These are phyloP conservation scores for Hypomesus transpacificus DNA, from an alignment of 2,113 vertebrate genomes.

Conservation along the genomic window DNA sequence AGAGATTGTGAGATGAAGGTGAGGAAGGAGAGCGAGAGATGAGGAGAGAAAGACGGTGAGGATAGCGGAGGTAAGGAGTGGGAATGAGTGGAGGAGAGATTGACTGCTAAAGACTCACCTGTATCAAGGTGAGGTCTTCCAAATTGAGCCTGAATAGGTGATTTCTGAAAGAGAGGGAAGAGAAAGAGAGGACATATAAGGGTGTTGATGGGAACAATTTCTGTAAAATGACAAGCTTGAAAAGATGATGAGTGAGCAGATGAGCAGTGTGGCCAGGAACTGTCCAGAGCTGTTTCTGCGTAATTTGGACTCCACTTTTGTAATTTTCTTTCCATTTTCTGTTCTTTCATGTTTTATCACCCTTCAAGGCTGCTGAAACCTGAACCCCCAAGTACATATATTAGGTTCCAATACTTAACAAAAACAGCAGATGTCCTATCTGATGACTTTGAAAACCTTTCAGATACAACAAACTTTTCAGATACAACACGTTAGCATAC, in stretches of 20 bases:
- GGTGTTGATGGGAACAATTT: conserved; percentile 22
- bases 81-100: background rate
- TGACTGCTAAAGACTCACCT: conserved; percentile 56
- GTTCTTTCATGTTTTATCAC: conserved; percentile 11
- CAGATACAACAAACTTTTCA: too few relatives aligned
- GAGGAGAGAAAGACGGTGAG: conserved; percentile 3
- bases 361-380: background rate
- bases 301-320: background rate
- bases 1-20: conserved; percentile 1
- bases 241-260: conserved; percentile 28
- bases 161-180: conserved; percentile 73
- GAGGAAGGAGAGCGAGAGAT: background rate
- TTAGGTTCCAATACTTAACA: too few relatives aligned
- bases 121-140: conserved; percentile 84
- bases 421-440: too few relatives aligned
- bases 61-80: background rate
- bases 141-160: conserved; percentile 89
- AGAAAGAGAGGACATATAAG: background rate
- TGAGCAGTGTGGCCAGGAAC: background rate
- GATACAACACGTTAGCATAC: too few relatives aligned
- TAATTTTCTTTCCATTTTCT: conserved; percentile 1
- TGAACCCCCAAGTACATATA: too few relatives aligned
- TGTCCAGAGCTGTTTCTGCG: background rate
- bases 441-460: too few relatives aligned
- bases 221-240: conserved; percentile 8